Evolutionary conservation across 2,888 invertebrate species (phyloP), one percentile per base, ranked within the genome.

Genomic region (Arge pagana): DNA sequence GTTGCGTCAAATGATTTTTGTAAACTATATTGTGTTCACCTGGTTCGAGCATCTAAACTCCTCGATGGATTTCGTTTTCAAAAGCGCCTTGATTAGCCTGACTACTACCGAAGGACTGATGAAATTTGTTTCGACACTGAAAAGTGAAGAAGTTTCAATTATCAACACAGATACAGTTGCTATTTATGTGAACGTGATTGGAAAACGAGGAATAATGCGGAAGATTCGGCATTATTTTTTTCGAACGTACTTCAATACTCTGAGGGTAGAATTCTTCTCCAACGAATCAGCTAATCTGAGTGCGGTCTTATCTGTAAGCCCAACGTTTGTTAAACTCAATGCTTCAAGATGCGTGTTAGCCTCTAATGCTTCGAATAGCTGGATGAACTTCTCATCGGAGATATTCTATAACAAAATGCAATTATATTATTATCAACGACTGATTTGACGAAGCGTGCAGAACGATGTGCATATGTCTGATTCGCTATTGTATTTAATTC

Each of bases 31-130:
- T n/a, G n/a, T 40, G 58, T 67, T 68, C 78, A 96, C 97, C 90
- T 99, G 98, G 81, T 99, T 99, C 60, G 96, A 90, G 63, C 96
- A 96, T 76, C 96, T 85, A 80, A 98, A 93, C 82, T 98, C 97
- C 79, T 94, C 92, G 41, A 97, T 85, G 56, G 87, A 85, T 77
- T 90, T 89, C 66, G 91, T 90, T 68, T 88, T 85, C 58, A 96
- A 85, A 71, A 98, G 83, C 49, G 95, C 85, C 77, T 88, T 88
- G 55, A 97, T 85, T 61, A 99, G 83, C 77, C 85, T 85, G 61
- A 96, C 90, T 71, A 98, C 84, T 56, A 90, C 87, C 62, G 86
- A 83, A 54, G 97, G 96, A 73, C 90, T 91, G 76, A 99, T 88
- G 81, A 93, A 96, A 84, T 99, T 99, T 67, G 96, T 96, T 84